Base-by-base conservation (phyloP, 2,797 vertebrate species). In the Pachyuromys duprasi region DNA sequence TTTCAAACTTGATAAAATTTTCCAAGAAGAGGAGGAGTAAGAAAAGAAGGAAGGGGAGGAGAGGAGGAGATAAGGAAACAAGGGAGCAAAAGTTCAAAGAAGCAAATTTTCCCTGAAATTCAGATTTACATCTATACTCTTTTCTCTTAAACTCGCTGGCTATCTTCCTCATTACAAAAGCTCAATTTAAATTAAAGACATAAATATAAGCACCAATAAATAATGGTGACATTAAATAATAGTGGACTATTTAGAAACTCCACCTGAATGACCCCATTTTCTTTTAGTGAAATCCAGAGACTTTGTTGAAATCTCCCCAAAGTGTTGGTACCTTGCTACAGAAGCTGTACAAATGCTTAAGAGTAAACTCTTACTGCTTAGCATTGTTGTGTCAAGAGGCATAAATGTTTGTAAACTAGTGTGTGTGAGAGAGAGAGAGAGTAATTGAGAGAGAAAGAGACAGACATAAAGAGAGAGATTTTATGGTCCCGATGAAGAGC, bases 111-210 rank as follows among this genome's bases (percentile, higher is more conserved):
- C 20, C 87, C 70, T 86, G 33, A 4, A 49, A 74, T 83, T 86
- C n/a, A 76, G 69, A 69, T 78, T 49, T 31, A 82, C 28, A 20
- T 70, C 72, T 36, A 57, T 28, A 89, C 17, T 78, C 3, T 7
- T 92, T 94, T 62, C 20, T 90, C 57, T 70, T 53, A 75, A 75
- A 49, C 75, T 57, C 15, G 31, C 86, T 81, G 49, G 53, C 75
- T 80, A 62, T 9, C n/a, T 42, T 49, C 22, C 42, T 93, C 86
- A 86, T 62, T 86, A 60, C 1, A n/a, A 20, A 72, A 80, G 26
- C 42, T 57, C 33, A 82, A 42, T 69, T 94, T 69, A 70, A 90
- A 49, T 94, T 96, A 76, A 17, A 86, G 49, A 80, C 36, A 80
- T 88, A 83, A 86, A 70, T 26, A 42, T 42, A 12, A 89, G 15